A percentile compares a stretch with the other conserved stretches of the same genome.
These are phyloP conservation scores for Jaculus jaculus DNA, from an alignment of 2,113 vertebrate genomes.

Conservation along the genomic window DNA sequence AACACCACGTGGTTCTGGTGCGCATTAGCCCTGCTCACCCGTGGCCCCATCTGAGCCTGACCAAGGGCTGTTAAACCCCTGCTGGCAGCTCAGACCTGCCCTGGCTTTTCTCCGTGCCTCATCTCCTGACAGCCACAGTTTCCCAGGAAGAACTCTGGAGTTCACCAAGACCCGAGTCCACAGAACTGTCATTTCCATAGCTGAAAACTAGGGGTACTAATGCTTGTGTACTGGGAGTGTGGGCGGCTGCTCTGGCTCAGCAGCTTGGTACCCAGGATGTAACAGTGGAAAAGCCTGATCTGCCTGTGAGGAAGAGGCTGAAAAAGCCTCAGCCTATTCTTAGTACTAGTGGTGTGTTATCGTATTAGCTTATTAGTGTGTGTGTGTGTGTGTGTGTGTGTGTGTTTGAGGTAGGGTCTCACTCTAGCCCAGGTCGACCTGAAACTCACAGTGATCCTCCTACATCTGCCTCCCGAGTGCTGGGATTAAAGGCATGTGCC, in stretches of 20 bases:
- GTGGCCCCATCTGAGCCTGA: not conserved
- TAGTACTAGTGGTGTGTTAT: no score
- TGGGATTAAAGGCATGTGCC: no score
- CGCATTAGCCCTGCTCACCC: not conserved
- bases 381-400: no score
- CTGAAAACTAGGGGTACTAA: not conserved
- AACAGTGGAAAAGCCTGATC: not conserved
- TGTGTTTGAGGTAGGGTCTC: no score
- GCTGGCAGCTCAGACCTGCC: not conserved
- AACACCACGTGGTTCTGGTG: not conserved
- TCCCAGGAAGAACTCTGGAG: not conserved
- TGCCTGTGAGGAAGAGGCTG: not conserved
- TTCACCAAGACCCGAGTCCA: not conserved
- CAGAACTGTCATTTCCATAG: rapidly evolving
- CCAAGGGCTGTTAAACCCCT: rapidly evolving
- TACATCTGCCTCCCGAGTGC: no score
- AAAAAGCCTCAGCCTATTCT: not conserved
- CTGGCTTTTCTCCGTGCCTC: not conserved
- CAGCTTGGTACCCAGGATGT: no score
- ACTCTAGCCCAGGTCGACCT: no score
- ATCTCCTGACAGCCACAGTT: not conserved
- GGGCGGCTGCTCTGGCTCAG: not conserved
- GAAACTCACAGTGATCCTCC: no score
- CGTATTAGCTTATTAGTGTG: not conserved
- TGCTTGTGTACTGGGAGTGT: rapidly evolving